Evolutionary conservation across 2,888 invertebrate species (phyloP).

Genomic region (Lycia hirtaria): DNA sequence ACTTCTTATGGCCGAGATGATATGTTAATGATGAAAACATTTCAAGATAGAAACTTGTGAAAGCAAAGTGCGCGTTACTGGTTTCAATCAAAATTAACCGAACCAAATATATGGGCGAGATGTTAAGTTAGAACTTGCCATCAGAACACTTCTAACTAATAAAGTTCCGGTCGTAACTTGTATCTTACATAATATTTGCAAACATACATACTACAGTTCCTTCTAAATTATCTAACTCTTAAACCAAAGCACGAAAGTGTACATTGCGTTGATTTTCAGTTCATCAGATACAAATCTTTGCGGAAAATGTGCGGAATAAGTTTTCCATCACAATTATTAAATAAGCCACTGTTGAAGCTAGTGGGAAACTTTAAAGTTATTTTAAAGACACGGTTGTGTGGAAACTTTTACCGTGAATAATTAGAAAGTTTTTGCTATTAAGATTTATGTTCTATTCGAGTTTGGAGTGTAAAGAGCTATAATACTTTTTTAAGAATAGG

Average conservation of each 20-base stretch:
- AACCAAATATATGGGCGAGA: neutral
- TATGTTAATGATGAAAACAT: too few species aligned
- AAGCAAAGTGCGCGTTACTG: constrained; percentile 2
- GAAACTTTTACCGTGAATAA: constrained; percentile 32
- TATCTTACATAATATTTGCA: constrained; percentile 23
- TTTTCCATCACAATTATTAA: constrained; percentile 52
- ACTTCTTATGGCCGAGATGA: too few species aligned
- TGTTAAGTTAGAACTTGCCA: constrained; percentile 18
- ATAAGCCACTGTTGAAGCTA: constrained; percentile 46
- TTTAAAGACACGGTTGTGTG: constrained; percentile 42
- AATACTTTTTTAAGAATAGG: too few species aligned
- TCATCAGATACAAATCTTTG: constrained; percentile 11
- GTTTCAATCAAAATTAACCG: constrained; percentile 32
- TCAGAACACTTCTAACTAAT: constrained; percentile 6
- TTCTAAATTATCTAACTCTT: neutral
- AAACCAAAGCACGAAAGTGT: neutral
- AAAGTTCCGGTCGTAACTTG: neutral
- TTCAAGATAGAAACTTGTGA: neutral
- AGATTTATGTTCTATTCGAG: constrained; percentile 16
- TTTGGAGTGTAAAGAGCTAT: neutral
- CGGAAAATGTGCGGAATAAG: constrained; percentile 49
- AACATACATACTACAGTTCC: neutral
- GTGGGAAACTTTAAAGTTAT: constrained; percentile 45
- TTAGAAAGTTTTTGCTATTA: constrained; percentile 20
- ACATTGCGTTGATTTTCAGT: neutral